Conservation (phyloP, 1,140 invertebrate species). For the Drosophila nasuta region DNA sequence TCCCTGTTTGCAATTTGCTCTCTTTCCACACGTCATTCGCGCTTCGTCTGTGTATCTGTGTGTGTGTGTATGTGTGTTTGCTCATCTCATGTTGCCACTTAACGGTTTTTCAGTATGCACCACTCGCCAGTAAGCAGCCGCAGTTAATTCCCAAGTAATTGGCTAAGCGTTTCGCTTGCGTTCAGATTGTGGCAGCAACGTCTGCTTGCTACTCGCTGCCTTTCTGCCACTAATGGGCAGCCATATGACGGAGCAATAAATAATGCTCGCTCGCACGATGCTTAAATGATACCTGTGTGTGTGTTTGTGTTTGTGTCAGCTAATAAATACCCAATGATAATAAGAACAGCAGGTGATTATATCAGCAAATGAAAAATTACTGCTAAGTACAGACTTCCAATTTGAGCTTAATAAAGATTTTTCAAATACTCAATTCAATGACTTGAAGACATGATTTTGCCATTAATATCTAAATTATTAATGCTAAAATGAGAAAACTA, state of each 20-base stretch:
- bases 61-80: slow-evolving; percentile 42
- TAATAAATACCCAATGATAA: slow-evolving; percentile 9
- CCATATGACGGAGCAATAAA: slow-evolving; percentile 58
- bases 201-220: background rate
- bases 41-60: background rate
- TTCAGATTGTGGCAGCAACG: slow-evolving; percentile 52
- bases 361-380: background rate
- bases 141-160: slow-evolving; percentile 81
- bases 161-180: slow-evolving; percentile 76
- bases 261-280: slow-evolving; percentile 45
- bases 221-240: slow-evolving; percentile 41
- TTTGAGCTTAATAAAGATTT: too few species aligned
- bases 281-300: slow-evolving; percentile 39
- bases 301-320: slow-evolving; percentile 1
- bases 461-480: too few species aligned
- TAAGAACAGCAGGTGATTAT: slow-evolving; percentile 32
- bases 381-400: too few species aligned
- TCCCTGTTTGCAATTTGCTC: slow-evolving; percentile 20
- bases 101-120: slow-evolving; percentile 73
- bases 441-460: too few species aligned
- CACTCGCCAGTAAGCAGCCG: slow-evolving; percentile 59
- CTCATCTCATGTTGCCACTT: slow-evolving; percentile 64
- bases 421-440: background rate
- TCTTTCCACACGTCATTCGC: slow-evolving; percentile 46
- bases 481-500: too few species aligned